Evolutionary conservation across 2,113 vertebrate genomes (phyloP), one percentile per base, ranked within the genome.

Genomic region (rat (Rattus norvegicus)): DNA sequence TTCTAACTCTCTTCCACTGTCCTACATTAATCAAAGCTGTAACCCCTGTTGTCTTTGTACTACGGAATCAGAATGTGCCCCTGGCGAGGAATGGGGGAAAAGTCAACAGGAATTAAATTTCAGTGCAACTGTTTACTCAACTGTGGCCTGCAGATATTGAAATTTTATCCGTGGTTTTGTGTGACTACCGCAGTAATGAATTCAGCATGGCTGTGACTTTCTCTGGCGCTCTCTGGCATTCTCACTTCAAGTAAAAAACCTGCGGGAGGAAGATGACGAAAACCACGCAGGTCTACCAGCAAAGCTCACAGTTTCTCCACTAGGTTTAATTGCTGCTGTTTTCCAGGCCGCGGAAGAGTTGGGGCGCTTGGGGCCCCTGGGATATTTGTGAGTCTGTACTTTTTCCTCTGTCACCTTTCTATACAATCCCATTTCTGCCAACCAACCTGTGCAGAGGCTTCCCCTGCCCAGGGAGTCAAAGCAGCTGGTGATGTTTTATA

Each of bases 61-160:
- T 99, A 98, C 97, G 97, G 99, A 99, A 99, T 99, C 99, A 99
- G 99, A 99, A 99, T 99, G 99, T 99, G 99, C 99, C 98, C 99
- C 99, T 99, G 99, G 99, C 98, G 98, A 99, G 99, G 99, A 99
- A 98, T 99, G 99, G 99, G 99, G 99, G 99, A 99, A 98, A 99
- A 99, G 99, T 99, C 99, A 99, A 99, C 99, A 99, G 99, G 99
- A 99, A 99, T 99, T 99, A 99, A 99, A 99, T 99, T 99, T 99
- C 99, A 99, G 99, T 99, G 99, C 99, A 99, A 99, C 99, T 99
- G 99, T 99, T 99, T 99, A 99, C 99, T 99, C 99, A 99, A 99
- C 99, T 99, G 99, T 99, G 99, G 99, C 99, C 99, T 99, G 99
- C 99, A 99, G 99, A 99, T 99, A 99, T 99, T 99, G 99, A 99